Base-by-base conservation (phyloP, 2,797 vertebrate species). In the Gadopsis marmoratus region DNA sequence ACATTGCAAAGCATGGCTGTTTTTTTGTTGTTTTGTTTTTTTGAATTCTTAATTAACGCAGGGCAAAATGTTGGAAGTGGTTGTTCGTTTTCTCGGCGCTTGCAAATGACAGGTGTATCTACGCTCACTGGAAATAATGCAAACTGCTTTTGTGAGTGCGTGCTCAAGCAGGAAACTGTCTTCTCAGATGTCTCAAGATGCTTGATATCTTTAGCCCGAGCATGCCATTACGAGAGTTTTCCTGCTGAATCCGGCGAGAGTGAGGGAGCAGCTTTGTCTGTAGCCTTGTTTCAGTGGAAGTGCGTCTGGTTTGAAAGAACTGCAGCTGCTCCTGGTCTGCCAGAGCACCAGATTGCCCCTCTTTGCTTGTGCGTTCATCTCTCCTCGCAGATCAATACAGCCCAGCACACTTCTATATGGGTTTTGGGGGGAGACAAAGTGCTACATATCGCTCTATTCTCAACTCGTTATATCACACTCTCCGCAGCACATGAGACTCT, bases 371-470 rank as follows among this genome's bases (percentile, higher is more conserved):
- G 67, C 50, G 91, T 89, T 93, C 83, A 86, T 86, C 85, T 94
- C 86, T 83, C 66, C 93, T 91, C 74, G 70, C 83, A 90, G 94
- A 94, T 96, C 94, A 94, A 33, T 96, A 90, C 72, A 81, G 88
- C 83, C 61, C 68, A 76, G 88, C 90, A 72, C 86, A 78, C 73
- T 69, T 84, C 86, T 81, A 51, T 81, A 70, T 84, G 81, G 74
- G 81, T 86, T 84, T 75, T n/a, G n/a, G 67, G 84, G 78, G 70
- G 76, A 67, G 74, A 72, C 58, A 59, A 74, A 78, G 74, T 86
- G 88, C 69, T 76, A 78, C 56, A 61, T 78, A 81, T 88, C 86
- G 35, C 75, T 86, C 72, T 45, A 37, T 90, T 89, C 76, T 76
- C 86, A 82, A 82, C 86, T 82, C 87, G 82, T 81, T 69, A 41